Percentiles rank a stretch among this genome's conserved stretches.
Conservation (phyloP, 2,113 vertebrate species). For the Oriolus oriolus region DNA sequence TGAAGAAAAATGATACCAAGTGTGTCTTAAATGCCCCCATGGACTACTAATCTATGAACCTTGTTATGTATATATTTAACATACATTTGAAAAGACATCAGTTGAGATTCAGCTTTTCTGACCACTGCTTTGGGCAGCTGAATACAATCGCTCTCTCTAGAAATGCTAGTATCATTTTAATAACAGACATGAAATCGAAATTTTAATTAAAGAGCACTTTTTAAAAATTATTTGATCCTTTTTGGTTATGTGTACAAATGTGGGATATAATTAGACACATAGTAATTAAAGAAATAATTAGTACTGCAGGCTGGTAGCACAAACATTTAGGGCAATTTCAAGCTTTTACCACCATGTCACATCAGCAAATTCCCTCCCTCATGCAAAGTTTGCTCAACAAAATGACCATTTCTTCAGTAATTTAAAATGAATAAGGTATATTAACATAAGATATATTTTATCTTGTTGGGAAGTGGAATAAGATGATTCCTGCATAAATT, state of each 20-base stretch:
- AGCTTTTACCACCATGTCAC: slow-evolving; percentile 21
- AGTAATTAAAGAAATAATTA: slow-evolving; percentile 66
- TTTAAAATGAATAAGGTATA: neutral
- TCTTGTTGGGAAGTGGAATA: neutral
- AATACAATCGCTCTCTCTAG: neutral
- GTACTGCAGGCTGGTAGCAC: neutral
- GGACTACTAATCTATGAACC: neutral
- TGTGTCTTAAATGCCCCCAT: neutral
- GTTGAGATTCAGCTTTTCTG: slow-evolving; percentile 23
- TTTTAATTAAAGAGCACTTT: slow-evolving; percentile 29
- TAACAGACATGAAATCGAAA: slow-evolving; percentile 22
- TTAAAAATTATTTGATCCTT: neutral
- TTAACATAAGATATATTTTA: neutral
- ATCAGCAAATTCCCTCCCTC: slow-evolving; percentile 38
- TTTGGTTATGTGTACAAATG: neutral
- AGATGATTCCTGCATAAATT: slow-evolving; percentile 12
- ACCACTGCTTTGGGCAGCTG: neutral
- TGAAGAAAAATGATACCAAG: neutral
- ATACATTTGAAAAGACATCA: neutral
- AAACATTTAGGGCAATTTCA: slow-evolving; percentile 42
- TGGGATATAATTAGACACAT: slow-evolving; percentile 36
- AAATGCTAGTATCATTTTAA: slow-evolving; percentile 44
- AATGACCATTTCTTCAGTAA: neutral
- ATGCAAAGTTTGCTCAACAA: slow-evolving; percentile 9
- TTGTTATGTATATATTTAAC: neutral